These are phyloP conservation scores for Drosophila prolongata DNA, from an alignment of 2,888 invertebrate genomes.

Conservation along the genomic window DNA sequence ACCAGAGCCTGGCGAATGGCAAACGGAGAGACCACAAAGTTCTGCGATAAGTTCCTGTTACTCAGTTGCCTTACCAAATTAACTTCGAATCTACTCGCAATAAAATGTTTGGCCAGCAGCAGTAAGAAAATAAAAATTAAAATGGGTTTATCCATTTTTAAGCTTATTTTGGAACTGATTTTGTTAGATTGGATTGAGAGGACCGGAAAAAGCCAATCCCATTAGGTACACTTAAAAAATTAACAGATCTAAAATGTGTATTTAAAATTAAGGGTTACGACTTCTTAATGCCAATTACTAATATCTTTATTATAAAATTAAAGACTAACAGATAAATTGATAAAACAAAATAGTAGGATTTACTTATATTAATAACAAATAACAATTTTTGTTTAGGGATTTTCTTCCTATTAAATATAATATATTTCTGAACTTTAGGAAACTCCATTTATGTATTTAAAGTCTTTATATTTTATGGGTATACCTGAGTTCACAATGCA, in stretches of 20 bases:
- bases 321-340: too few species aligned
- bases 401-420: too few species aligned
- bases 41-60: neutral
- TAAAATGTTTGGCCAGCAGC: neutral
- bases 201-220: neutral
- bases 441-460: too few species aligned
- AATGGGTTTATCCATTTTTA: conserved; percentile 2
- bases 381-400: too few species aligned
- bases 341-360: too few species aligned
- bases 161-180: neutral
- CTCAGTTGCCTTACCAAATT: conserved; percentile 4
- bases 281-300: too few species aligned
- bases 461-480: too few species aligned
- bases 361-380: too few species aligned
- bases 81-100: conserved; percentile 3
- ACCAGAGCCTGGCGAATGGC: conserved; percentile 5
- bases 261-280: too few species aligned
- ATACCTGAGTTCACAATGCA: too few species aligned
- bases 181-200: neutral
- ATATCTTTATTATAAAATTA: too few species aligned
- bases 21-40: conserved; percentile 18
- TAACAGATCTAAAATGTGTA: neutral
- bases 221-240: neutral
- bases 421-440: too few species aligned
- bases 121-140: neutral